Evolutionary conservation across 1,140 invertebrate species (phyloP).

Genomic region (Drosophila neocordata): DNA sequence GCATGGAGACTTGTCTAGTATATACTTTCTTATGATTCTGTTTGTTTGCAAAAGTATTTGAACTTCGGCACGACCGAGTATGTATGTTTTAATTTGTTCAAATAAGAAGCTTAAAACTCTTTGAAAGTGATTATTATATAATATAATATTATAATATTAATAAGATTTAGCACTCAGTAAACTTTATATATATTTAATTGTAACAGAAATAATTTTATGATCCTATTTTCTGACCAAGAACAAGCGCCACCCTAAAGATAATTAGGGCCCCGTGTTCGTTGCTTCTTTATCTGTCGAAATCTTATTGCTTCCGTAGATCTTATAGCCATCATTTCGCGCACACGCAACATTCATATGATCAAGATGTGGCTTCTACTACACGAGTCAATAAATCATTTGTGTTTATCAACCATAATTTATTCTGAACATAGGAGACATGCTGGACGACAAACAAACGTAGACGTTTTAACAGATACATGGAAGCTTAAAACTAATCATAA

Average conservation of each 20-base stretch:
- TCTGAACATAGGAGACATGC: slow-evolving; percentile 9
- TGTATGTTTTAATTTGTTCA: too few species aligned
- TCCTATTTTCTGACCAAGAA: too few species aligned
- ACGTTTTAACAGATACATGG: neutral
- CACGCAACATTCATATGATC: slow-evolving; percentile 2
- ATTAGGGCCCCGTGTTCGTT: neutral
- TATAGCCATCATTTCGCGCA: neutral
- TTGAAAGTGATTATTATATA: too few species aligned
- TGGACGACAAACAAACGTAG: slow-evolving; percentile 28
- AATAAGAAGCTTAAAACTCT: too few species aligned
- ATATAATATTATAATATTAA: too few species aligned
- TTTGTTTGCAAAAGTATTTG: too few species aligned
- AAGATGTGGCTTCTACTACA: neutral
- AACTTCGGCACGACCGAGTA: too few species aligned
- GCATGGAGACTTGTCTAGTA: too few species aligned
- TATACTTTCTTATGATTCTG: too few species aligned
- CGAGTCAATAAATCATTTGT: slow-evolving; percentile 26
- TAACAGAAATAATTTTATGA: too few species aligned
- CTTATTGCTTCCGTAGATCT: neutral
- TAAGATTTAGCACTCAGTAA: too few species aligned
- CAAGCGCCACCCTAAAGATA: neutral
- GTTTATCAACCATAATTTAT: slow-evolving; percentile 34
- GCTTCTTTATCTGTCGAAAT: neutral
- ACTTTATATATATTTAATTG: too few species aligned
- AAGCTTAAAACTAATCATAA: slow-evolving; percentile 22